Evolutionary conservation across 2,113 vertebrate species (phyloP).

Genomic region (Zosterops pallidus): DNA sequence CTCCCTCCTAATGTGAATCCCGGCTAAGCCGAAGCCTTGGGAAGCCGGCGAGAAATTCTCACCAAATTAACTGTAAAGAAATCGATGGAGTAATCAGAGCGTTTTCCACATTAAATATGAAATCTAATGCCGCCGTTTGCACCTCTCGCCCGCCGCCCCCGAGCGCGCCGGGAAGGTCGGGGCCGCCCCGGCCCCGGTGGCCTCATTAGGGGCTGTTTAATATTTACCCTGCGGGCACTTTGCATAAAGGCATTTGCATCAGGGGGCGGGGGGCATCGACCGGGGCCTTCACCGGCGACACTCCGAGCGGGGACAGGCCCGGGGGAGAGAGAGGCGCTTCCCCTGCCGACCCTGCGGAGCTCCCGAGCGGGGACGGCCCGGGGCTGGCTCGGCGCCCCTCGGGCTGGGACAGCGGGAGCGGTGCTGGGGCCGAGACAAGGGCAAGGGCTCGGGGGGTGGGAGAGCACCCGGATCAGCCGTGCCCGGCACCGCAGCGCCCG

Average conservation of each 20-base stretch:
- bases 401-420: not conserved
- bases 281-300: not conserved
- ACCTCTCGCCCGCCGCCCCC: not conserved
- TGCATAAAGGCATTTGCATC: constrained; percentile 24
- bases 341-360: not conserved
- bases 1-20: not conserved
- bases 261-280: not conserved
- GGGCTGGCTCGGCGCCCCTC: not conserved
- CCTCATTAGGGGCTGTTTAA: constrained; percentile 35
- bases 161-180: not conserved
- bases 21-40: not conserved
- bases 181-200: not conserved
- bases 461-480: not conserved
- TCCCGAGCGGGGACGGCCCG: not conserved
- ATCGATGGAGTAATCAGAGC: constrained; percentile 53
- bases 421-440: not conserved
- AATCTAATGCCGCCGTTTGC: constrained; percentile 2
- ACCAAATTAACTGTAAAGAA: constrained; percentile 65
- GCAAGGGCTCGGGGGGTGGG: not conserved
- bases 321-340: not conserved
- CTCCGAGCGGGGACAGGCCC: not conserved
- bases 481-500: not conserved
- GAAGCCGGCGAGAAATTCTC: constrained; percentile 37
- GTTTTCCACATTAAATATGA: constrained; percentile 48
- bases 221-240: constrained; percentile 19